Evolutionary conservation across 2,888 invertebrate genomes (phyloP), one percentile per base, ranked within the genome.

Genomic region (Slavum lentiscoides): DNA sequence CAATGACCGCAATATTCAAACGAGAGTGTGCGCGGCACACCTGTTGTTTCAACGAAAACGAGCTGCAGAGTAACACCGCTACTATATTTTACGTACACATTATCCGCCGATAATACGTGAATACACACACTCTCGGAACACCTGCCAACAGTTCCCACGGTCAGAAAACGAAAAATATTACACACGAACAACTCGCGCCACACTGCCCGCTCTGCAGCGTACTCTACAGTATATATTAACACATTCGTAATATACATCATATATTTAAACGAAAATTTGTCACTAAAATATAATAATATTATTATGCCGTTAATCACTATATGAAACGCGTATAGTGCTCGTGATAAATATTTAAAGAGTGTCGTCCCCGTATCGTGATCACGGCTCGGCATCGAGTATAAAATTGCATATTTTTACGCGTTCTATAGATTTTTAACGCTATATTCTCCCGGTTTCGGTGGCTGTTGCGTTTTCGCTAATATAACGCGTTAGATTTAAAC

Each of bases 141-240:
- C 80, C 72, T 80, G 80, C 21, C 64, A 15, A 23, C 43, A 43
- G 21, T 80, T 80, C 80, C 70, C 80, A 80, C 70, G 77, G 64
- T 72, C 39, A 43, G 43, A 53, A 19, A 70, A 13, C 53, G 23
- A 70, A 64, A 53, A 64, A 77, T n/a, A n/a, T 53, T 80, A 53
- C 6, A 43, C 30, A 30, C 30, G 30, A 30, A 2, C 30, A 30
- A n/a, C 64, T 21, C 17, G 49, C 74, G n/a, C n/a, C 21, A 11
- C 30, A n/a, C 30, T 30, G 4, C 30, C 4, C 30, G 30, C 30
- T 30, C 30, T 4, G 30, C 53, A 74, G 55, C 64, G 7, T 49
- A 30, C 49, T 30, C 4, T 4, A 4, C 30, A 30, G 30, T 30
- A 30, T 4, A 30, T 62, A 30, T 13, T n/a, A n/a, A 17, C 11